A percentile compares a stretch with the other conserved stretches of the same genome.
Evolutionary conservation across 2,797 vertebrate species (phyloP).

Genomic region (Acanthornis magna): DNA sequence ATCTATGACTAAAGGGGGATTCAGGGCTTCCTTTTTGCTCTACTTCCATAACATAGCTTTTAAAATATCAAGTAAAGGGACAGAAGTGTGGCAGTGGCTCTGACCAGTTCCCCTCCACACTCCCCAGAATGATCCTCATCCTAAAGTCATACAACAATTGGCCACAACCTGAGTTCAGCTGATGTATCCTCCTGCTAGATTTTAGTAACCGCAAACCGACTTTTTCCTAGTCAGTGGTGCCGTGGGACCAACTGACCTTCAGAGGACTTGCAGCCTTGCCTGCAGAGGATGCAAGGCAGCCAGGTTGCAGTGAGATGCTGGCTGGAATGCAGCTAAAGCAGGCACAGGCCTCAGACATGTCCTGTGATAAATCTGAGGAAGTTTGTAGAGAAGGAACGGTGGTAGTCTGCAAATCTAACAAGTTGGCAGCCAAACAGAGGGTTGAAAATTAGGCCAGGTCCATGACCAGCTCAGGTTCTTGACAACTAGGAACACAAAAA

Average conservation of each 20-base stretch:
- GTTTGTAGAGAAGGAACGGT: neutral
- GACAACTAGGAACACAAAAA: neutral
- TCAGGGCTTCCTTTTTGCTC: neutral
- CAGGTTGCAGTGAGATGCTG: neutral
- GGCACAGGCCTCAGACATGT: neutral
- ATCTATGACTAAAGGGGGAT: neutral
- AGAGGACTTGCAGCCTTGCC: too few species aligned
- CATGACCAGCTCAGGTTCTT: neutral
- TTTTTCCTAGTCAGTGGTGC: neutral
- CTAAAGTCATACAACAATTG: neutral
- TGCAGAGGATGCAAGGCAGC: neutral
- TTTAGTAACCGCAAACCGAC: neutral
- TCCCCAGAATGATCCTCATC: rapidly evolving
- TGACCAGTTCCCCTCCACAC: rapidly evolving
- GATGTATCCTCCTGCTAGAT: rapidly evolving
- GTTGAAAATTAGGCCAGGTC: neutral
- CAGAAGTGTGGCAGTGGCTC: neutral
- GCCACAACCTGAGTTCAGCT: neutral
- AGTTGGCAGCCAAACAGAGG: neutral
- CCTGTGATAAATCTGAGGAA: neutral
- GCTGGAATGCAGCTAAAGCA: neutral
- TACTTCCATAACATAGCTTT: rapidly evolving
- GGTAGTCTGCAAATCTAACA: neutral
- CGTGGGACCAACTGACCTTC: neutral
- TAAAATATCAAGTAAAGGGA: neutral